Base-by-base conservation (phyloP, 2,888 invertebrate species). In the Stenodera caucasica region DNA sequence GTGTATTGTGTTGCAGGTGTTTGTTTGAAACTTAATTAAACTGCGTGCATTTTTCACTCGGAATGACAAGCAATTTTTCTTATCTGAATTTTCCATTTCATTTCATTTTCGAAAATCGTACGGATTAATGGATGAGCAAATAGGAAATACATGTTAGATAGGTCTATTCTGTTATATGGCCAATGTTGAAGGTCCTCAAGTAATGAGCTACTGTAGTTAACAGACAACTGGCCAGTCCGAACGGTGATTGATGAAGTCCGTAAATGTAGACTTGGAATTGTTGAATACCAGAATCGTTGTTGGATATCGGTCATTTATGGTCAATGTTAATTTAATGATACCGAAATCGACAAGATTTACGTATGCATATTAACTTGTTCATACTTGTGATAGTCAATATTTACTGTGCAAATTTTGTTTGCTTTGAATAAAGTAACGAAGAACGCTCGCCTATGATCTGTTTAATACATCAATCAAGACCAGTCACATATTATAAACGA, bases 191-290 rank as follows among this genome's bases (percentile, higher is more conserved):
- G 26, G 21, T 72, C 65, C 58, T 63, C 71, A 69, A 72, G 71
- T 74, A 73, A 74, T 73, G 72, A 71, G 70, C 67, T 67, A 64
- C 69, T 67, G 69, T 72, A 72, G 68, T 70, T 72, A 72, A 74
- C 72, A 74, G 74, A 72, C 71, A 73, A 74, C 70, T 71, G 71
- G 67, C 70, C 69, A 68, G 69, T 68, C 70, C 67, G 70, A 70
- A 71, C 68, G 70, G 72, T 74, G 74, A 74, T 74, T 74, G 74
- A 74, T 74, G 74, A 72, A 73, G 73, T 74, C 71, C 67, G 69
- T 70, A 70, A 73, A 73, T 74, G 72, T 72, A 69, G 69, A 71
- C 70, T 74, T 71, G 70, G 68, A 72, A 72, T 70, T 71, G 71
- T 69, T 66, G 66, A 65, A 66, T 64, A 67, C 64, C 65, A 53